These are phyloP conservation scores for Nasonia vitripennis DNA, from an alignment of 1,140 invertebrate genomes.

Conservation along the genomic window DNA sequence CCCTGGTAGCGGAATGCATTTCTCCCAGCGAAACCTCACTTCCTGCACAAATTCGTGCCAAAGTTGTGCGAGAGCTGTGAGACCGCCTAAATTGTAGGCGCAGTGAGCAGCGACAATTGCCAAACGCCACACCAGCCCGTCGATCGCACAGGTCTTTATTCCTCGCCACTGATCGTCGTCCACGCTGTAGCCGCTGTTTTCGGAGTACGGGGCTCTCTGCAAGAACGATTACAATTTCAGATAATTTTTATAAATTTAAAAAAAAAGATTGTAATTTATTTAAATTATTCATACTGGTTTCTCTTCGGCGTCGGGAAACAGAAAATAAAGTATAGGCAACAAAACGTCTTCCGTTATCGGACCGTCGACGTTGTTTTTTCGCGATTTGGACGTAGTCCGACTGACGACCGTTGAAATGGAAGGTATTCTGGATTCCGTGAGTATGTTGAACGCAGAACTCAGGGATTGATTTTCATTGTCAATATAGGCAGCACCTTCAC, in stretches of 20 bases:
- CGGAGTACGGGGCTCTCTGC: constrained; percentile 70
- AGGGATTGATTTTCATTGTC: constrained; percentile 63
- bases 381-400: constrained; percentile 71
- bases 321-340: constrained; percentile 86
- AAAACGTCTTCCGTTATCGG: constrained; percentile 86
- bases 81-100: constrained; percentile 86
- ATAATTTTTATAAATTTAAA: background rate
- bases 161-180: constrained; percentile 72
- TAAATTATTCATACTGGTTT: constrained; percentile 70
- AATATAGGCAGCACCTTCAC: constrained; percentile 71
- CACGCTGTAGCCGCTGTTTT: constrained; percentile 58
- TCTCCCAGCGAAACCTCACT: constrained; percentile 92
- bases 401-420: constrained; percentile 75
- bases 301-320: constrained; percentile 92
- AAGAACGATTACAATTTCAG: background rate
- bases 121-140: constrained; percentile 89
- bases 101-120: constrained; percentile 88
- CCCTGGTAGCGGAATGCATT: constrained; percentile 87
- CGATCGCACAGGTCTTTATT: constrained; percentile 85
- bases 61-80: constrained; percentile 88
- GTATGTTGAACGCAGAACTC: constrained; percentile 73
- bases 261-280: background rate
- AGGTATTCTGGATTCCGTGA: constrained; percentile 78
- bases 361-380: constrained; percentile 76
- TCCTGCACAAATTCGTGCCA: constrained; percentile 96